Evolutionary conservation across 2,888 invertebrate genomes (phyloP).

Genomic region (Nemoura dubitans): DNA sequence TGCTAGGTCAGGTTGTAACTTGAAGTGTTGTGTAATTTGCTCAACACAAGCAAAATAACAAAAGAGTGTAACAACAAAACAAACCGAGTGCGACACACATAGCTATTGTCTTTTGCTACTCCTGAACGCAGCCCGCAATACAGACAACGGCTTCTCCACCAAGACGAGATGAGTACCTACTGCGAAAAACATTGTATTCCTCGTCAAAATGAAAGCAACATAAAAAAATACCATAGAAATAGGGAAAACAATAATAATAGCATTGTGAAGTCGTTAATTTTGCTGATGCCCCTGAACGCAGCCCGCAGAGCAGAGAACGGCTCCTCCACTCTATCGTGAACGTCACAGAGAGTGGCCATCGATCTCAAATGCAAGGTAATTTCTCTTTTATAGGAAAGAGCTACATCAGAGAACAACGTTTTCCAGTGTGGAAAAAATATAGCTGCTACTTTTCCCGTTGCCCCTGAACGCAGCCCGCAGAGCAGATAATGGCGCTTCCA

Average conservation of each 20-base stretch:
- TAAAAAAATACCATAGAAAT: too few relatives aligned
- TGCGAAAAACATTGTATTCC: too few relatives aligned
- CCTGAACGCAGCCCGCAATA: neutral
- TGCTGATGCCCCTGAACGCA: neutral
- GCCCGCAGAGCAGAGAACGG: neutral
- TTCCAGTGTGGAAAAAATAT: too few relatives aligned
- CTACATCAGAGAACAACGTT: too few relatives aligned
- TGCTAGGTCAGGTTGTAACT: neutral
- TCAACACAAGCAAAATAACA: neutral
- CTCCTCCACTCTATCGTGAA: neutral
- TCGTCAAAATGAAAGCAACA: too few relatives aligned
- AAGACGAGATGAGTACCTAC: too few relatives aligned
- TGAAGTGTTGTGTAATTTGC: neutral
- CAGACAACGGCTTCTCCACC: neutral
- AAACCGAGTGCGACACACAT: neutral
- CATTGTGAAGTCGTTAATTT: neutral
- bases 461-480: constrained; percentile 5
- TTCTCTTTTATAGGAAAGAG: too few relatives aligned
- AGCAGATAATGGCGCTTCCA: neutral
- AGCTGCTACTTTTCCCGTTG: neutral
- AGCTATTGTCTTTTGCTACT: neutral
- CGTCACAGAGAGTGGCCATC: too few relatives aligned
- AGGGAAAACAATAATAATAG: too few relatives aligned
- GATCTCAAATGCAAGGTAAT: too few relatives aligned
- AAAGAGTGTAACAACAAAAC: neutral